Evolutionary conservation across 2,113 vertebrate species (phyloP).

Genomic region (Sebastes schlegelii): DNA sequence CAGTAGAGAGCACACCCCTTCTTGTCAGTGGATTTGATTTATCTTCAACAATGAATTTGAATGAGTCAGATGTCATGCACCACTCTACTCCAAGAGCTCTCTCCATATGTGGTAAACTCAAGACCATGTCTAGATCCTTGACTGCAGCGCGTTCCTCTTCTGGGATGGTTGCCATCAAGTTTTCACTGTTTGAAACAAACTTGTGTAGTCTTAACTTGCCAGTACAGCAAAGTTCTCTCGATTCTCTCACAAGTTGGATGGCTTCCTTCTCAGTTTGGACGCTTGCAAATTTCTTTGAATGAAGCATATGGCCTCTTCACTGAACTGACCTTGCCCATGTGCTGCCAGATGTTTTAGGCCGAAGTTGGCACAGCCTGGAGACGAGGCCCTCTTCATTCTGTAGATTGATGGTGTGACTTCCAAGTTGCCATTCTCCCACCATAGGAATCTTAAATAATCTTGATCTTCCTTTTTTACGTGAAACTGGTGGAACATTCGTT

Average conservation of each 20-base stretch:
- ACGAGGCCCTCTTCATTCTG: not conserved
- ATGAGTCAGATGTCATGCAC: slow-evolving; percentile 9
- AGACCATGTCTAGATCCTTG: not conserved
- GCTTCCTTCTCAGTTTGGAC: not conserved
- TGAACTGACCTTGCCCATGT: not conserved
- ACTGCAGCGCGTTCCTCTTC: slow-evolving; percentile 21
- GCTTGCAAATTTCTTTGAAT: not conserved
- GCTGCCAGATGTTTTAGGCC: not conserved
- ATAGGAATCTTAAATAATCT: not conserved
- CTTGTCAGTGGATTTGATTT: slow-evolving; percentile 17
- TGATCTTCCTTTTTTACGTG: not conserved
- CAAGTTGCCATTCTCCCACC: not conserved
- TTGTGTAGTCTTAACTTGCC: not conserved
- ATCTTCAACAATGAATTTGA: slow-evolving; percentile 14
- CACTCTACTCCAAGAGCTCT: not conserved
- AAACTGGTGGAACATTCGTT: not conserved
- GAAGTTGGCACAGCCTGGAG: not conserved
- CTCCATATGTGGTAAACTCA: not conserved
- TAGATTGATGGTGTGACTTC: not conserved
- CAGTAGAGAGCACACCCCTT: slow-evolving; percentile 22
- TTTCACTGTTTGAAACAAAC: not conserved
- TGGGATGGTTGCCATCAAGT: not conserved
- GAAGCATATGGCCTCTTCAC: not conserved
- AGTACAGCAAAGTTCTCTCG: not conserved
- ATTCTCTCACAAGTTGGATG: not conserved